Evolutionary conservation across 1,140 invertebrate genomes (phyloP), one percentile per base, ranked within the genome.

Genomic region (Archegozetes longisetosus): DNA sequence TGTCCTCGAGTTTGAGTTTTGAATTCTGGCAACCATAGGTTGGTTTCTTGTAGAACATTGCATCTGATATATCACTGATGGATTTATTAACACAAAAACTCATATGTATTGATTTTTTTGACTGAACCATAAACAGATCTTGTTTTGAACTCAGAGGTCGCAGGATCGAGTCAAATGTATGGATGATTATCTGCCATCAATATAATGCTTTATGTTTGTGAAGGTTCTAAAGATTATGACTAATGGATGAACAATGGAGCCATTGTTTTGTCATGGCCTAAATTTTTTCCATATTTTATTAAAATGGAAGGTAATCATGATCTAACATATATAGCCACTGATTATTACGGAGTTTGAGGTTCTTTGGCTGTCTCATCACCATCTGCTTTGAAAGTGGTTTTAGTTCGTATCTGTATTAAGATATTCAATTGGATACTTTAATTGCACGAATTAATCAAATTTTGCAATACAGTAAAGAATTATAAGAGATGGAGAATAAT

Each of bases 121-220:
- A 81, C 80, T 0, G 79, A 82, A 50, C 74, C 77, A 0, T 76
- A 82, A 82, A 1, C 9, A 79, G 80, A 25, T 84, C 88, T 1
- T 90, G 88, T 67, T 75, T 87, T 13, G 82, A 79, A 0, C 81
- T 87, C 60, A 78, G 78, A 12, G 82, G 82, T 75, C 80, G 57
- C 47, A 77, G 86, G 25, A 89, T 87, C 68, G 47, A 86, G 85
- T 13, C 88, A 86, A 68, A 84, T 88, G 0, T 72, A 89, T 0
- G 92, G 91, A 1, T 91, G 92, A 0, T 89, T 86, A 0, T 87
- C 84, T 51, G 86, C 89, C 0, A 75, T 96, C 0, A 96, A 97
- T 71, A n/a, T n/a, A n/a, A 97, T 97, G 93, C 76, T 96, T 0
- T 98, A 97, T 68, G 75, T 97, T 0, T 76, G 94, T 27, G 94